Evolutionary conservation across 2,113 vertebrate species (phyloP), one percentile per base, ranked within the genome.

Genomic region (Falcunculus frontatus): DNA sequence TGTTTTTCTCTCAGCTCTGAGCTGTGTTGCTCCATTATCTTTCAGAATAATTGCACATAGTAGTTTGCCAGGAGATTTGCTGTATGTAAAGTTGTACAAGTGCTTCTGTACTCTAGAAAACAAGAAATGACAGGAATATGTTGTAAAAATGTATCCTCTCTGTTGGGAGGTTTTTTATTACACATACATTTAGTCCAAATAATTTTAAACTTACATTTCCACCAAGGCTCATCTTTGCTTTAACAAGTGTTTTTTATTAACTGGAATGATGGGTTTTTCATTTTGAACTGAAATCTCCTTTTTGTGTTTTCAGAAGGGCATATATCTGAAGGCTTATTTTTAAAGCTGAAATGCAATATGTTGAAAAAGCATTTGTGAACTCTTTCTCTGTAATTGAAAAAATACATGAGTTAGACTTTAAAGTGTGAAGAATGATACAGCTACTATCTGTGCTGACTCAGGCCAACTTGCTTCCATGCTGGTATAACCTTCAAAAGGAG

Each of bases 171-270:
- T 79, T 97, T 96, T 98, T 97, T 97, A 97, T 98, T 97, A 97
- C 97, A 93, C 79, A 90, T 95, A 90, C 87, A 84, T 96, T 96
- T 97, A 97, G 94, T 94, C 97, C 93, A 97, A 94, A 97, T 97
- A 97, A 97, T 97, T 97, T 97, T 95, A 96, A 97, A 97, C 91
- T 98, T 98, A 96, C 96, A 85, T 97, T 98, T 98, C 96, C 93
- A 97, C 83, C 92, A 91, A 80, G 70, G 77, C 95, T 97, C 95
- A 96, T 97, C 96, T 95, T 95, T 97, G 96, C 96, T 97, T 97
- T 89, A 97, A 97, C 97, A 97, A 97, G 93, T 97, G 97, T 68
- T 97, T 96, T 97, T 93, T 95, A 97, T 98, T 97, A 97, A 95
- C 83, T 95, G 95, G 87, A 92, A 96, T 95, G 92, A 97, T 94